Percentiles rank a stretch among this genome's conserved stretches.
Conservation (phyloP, 2,113 vertebrate species). For the Holacanthus passer region DNA sequence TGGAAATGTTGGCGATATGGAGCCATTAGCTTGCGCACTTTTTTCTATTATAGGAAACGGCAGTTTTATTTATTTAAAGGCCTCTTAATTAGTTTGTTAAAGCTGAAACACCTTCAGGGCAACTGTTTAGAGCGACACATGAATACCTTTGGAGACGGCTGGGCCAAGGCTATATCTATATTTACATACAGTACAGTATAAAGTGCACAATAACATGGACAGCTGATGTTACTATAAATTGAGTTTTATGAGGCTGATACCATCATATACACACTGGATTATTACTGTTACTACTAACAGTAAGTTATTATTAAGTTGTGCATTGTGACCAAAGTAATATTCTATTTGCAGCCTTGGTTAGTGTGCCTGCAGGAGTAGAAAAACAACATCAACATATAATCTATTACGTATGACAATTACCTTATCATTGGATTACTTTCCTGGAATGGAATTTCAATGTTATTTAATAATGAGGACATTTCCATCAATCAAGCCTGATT, state of each 20-base stretch:
- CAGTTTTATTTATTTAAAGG: slow-evolving; percentile 57
- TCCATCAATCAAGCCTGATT: background rate
- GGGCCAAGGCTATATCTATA: slow-evolving; percentile 22
- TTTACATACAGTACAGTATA: slow-evolving; percentile 1
- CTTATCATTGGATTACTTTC: background rate
- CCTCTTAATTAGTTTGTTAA: slow-evolving; percentile 58
- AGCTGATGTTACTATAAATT: background rate
- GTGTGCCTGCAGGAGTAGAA: background rate
- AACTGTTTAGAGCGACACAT: slow-evolving; percentile 9
- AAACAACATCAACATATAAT: background rate
- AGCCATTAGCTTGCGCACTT: slow-evolving; percentile 39
- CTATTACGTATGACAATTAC: background rate
- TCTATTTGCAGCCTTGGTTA: background rate
- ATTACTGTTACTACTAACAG: background rate
- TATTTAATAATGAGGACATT: background rate
- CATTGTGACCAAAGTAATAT: background rate
- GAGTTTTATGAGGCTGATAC: background rate
- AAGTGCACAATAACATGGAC: background rate
- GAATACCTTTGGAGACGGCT: slow-evolving; percentile 29
- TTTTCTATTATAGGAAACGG: slow-evolving; percentile 31
- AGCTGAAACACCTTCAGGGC: slow-evolving; percentile 44
- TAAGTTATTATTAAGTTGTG: background rate
- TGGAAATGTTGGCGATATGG: slow-evolving; percentile 57
- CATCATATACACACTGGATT: background rate
- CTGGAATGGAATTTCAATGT: background rate